Percentiles rank a stretch among this genome's conserved stretches.
These are phyloP conservation scores for Alectura lathami DNA, from an alignment of 2,113 vertebrate genomes.

Conservation along the genomic window DNA sequence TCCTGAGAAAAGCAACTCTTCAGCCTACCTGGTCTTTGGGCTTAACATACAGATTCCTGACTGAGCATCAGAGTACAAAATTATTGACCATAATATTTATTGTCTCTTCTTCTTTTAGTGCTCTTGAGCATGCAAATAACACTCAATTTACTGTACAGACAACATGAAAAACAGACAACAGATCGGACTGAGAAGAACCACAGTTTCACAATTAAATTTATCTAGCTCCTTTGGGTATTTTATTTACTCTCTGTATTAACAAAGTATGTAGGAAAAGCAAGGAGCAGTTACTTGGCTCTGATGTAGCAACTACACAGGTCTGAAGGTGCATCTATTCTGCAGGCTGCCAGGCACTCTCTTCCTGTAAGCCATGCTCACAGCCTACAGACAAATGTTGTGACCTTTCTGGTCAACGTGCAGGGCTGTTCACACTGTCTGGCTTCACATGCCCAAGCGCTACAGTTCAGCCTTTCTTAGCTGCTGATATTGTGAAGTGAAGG, in stretches of 20 bases:
- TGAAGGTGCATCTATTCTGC: rapidly evolving
- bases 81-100: neutral
- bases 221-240: neutral
- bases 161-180: neutral
- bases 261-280: neutral
- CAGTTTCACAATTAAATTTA: neutral
- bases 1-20: neutral
- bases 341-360: neutral
- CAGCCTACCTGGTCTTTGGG: neutral
- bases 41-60: neutral
- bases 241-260: neutral
- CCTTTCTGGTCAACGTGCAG: neutral
- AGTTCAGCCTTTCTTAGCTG: neutral
- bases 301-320: neutral
- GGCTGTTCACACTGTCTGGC: neutral
- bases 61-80: neutral
- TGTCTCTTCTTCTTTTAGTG: neutral
- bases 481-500: neutral
- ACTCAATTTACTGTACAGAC: neutral
- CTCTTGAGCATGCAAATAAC: neutral
- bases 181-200: neutral
- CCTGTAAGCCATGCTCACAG: neutral
- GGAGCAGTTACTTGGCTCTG: neutral
- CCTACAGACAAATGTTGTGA: neutral
- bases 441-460: neutral